Conservation (phyloP, 2,888 invertebrate species). For the Athalia circularis region DNA sequence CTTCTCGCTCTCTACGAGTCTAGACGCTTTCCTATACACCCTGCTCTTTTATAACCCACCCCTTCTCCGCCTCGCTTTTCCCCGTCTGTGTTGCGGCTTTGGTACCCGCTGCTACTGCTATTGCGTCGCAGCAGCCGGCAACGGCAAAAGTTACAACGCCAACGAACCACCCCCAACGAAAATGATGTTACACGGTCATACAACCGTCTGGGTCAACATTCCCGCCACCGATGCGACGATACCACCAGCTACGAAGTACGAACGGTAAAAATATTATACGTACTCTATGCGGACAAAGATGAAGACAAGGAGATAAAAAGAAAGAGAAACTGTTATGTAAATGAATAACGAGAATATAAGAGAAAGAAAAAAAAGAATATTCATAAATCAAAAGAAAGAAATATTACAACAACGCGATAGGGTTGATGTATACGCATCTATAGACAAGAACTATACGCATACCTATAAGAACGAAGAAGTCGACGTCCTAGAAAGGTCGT, state of each 20-base stretch:
- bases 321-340: too few relatives aligned
- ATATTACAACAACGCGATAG: too few relatives aligned
- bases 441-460: background rate
- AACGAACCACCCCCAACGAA: constrained; percentile 1
- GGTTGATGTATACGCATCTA: too few relatives aligned
- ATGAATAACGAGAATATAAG: too few relatives aligned
- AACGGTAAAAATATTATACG: too few relatives aligned
- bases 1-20: constrained; percentile 54
- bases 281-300: too few relatives aligned
- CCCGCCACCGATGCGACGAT: background rate
- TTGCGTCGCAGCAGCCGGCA: constrained; percentile 50
- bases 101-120: constrained; percentile 50
- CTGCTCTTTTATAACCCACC: constrained; percentile 44
- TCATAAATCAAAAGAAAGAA: too few relatives aligned
- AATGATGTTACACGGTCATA: constrained; percentile 45
- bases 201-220: constrained; percentile 49
- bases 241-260: background rate
- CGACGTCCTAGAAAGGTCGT: constrained; percentile 28
- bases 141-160: too few relatives aligned
- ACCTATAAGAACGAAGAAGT: background rate
- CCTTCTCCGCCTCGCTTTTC: constrained; percentile 31
- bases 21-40: constrained; percentile 60
- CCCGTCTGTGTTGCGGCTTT: constrained; percentile 5
- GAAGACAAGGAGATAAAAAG: too few relatives aligned
- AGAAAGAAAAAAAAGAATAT: too few relatives aligned